Base-by-base conservation (phyloP, 2,888 invertebrate species). In the Hyposoter didymator region DNA sequence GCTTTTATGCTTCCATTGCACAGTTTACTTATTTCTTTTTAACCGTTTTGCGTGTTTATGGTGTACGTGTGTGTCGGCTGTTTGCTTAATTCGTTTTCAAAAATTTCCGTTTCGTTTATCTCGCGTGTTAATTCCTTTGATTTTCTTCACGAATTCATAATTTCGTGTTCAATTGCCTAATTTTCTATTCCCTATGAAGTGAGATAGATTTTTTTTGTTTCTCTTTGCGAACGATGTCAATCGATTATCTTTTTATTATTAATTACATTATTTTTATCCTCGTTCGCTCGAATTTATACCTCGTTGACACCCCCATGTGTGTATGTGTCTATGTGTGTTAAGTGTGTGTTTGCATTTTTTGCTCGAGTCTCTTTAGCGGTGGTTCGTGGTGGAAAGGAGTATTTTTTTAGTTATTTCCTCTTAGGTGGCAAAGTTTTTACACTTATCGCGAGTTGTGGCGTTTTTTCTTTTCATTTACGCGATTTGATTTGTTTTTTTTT, bases 1-100 rank as follows among this genome's bases (percentile, higher is more conserved):
- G 93, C 90, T 92, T 93, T 91, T 82, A 85, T 90, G 91, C 90
- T 87, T 89, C 72, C 87, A 88, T 85, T 85, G 84, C 89, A 87
- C 89, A 87, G 87, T 86, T 80, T 82, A 86, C 67, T 84, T 83
- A 78, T 84, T 80, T 73, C 49, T 70, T 78, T 72, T 45, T 45
- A 47, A 78, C 62, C 14, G 39, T 47, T 67, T 76, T 80, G 45
- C 70, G 66, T 84, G 78, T 80, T 69, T 62, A 67, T 74, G 49
- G 45, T 78, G 87, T 86, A 84, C 76, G 66, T 83, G 78, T 84
- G 67, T 72, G 62, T 82, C 52, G 84, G 64, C 84, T 47, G 66
- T 76, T 45, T 84, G 32, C 62, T 78, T 22, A 49, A n/a, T n/a
- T 85, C 45, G 69, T 55, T 67, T 62, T 85, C 72, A 66, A 39